Conservation (phyloP, 2,113 vertebrate genomes). For the Gopherus evgoodei region DNA sequence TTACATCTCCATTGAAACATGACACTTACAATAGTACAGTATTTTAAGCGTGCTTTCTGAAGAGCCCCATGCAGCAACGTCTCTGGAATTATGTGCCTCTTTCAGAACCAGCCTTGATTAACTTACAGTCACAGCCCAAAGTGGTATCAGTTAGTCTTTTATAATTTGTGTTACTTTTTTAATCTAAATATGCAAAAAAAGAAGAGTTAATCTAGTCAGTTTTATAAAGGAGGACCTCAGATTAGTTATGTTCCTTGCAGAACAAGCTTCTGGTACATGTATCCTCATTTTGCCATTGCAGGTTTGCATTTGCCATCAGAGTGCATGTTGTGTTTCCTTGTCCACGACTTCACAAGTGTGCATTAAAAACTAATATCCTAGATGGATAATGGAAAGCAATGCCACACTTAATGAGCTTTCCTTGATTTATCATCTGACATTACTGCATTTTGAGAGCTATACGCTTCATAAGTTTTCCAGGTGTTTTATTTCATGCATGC, state of each 20-base stretch:
- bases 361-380: constrained; percentile 41
- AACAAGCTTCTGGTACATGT: neutral
- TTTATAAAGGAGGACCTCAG: neutral
- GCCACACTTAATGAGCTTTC: neutral
- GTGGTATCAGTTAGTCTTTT: neutral
- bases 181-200: neutral
- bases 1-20: neutral
- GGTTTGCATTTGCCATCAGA: constrained; percentile 59
- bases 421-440: constrained; percentile 17
- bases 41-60: neutral
- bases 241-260: neutral
- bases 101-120: neutral
- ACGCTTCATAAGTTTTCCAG: neutral
- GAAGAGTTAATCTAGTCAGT: neutral
- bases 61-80: neutral
- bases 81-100: neutral
- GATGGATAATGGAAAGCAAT: neutral
- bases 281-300: constrained; percentile 66
- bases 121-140: neutral
- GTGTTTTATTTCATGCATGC: neutral
- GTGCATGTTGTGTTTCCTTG: constrained; percentile 69
- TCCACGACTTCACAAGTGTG: constrained; percentile 48
- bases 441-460: neutral
- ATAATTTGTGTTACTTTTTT: neutral
- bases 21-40: neutral